Percentiles rank a stretch among this genome's conserved stretches.
These are phyloP conservation scores for Eupithecia vulgata DNA, from an alignment of 2,888 invertebrate species.

Conservation along the genomic window DNA sequence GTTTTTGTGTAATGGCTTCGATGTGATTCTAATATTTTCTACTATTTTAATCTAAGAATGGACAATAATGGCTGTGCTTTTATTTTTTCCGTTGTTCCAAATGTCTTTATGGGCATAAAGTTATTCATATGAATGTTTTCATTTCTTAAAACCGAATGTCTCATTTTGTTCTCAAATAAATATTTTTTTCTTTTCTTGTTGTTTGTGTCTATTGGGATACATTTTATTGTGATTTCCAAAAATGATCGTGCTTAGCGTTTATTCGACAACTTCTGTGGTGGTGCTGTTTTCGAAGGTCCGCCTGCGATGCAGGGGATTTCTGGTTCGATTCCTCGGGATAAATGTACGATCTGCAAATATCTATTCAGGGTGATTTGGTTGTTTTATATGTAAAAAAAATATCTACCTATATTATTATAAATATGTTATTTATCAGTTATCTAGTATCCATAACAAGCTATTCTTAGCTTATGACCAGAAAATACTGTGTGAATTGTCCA, in stretches of 20 bases:
- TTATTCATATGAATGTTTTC: conserved; percentile 31
- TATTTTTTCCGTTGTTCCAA: conserved; percentile 40
- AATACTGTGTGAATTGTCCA: no score
- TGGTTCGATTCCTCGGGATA: no score
- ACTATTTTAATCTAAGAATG: conserved; percentile 44
- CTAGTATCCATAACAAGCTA: no score
- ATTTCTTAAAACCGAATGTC: conserved; percentile 21
- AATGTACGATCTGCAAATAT: no score
- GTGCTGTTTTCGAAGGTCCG: no score
- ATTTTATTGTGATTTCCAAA: neutral
- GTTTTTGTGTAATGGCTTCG: conserved; percentile 71
- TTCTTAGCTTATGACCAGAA: no score
- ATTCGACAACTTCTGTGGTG: no score
- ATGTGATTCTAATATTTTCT: conserved; percentile 57
- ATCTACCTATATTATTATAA: no score
- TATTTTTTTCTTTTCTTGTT: conserved; percentile 15
- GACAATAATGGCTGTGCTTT: conserved; percentile 38
- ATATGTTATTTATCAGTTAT: no score
- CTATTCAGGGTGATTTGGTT: no score
- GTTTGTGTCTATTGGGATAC: conserved; percentile 8
- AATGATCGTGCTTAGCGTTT: neutral
- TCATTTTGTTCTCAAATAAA: conserved; percentile 14
- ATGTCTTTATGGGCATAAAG: conserved; percentile 32
- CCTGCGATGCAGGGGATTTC: no score
- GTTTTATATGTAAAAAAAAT: no score